Conservation (phyloP, 2,113 vertebrate species). For the Cebidichthys violaceus region DNA sequence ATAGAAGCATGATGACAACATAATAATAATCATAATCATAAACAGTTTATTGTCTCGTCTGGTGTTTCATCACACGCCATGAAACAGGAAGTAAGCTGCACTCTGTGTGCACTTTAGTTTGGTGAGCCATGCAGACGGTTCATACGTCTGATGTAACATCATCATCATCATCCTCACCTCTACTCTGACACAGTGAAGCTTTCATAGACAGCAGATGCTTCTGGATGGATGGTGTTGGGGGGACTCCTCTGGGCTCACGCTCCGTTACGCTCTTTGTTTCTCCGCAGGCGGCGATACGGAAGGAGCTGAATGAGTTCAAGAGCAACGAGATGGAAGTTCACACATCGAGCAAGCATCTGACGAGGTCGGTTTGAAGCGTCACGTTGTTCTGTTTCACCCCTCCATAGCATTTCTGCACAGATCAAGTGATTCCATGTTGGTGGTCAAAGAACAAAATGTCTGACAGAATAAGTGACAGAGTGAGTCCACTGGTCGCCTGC, state of each 20-base stretch:
- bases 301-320: constrained; percentile 98
- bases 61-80: neutral
- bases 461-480: neutral
- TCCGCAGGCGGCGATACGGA: constrained; percentile 94
- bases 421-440: neutral
- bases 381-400: too few species aligned
- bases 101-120: neutral
- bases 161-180: too few species aligned
- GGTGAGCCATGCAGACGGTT: neutral
- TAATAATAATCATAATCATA: neutral
- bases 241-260: too few species aligned
- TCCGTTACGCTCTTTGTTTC: neutral
- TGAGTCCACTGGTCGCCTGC: neutral
- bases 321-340: constrained; percentile 99
- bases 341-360: constrained; percentile 97
- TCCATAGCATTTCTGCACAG: neutral
- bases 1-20: neutral
- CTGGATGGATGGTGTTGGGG: too few species aligned
- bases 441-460: neutral
- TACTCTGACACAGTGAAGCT: neutral
- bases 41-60: neutral
- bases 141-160: neutral
- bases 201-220: constrained; percentile 33
- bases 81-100: neutral
- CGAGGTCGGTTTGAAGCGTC: constrained; percentile 89